phyloP scores from a whole-genome alignment of 2,113 vertebrate genomes.

The Megaceryle maxima region DNA sequence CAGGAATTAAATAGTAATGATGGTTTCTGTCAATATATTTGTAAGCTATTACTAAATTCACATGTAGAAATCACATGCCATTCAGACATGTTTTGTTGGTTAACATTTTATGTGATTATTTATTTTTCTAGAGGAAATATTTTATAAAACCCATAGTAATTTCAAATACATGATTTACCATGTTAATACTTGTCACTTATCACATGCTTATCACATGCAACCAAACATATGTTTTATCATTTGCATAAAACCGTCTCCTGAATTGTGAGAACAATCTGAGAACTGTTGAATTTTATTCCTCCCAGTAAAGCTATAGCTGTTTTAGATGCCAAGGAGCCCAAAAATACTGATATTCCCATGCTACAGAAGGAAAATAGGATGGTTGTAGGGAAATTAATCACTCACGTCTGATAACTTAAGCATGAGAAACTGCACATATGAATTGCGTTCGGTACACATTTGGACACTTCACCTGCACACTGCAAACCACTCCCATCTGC shows the following conservation, averaged over 20 bases:
- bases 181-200: conserved; percentile 62
- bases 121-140: conserved; percentile 60
- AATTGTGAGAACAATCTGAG: not conserved
- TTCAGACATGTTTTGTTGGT: not conserved
- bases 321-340: not conserved
- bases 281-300: not conserved
- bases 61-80: not conserved
- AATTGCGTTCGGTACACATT: not conserved
- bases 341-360: not conserved
- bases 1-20: not conserved
- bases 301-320: not conserved
- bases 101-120: conserved; percentile 56
- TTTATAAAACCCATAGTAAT: conserved; percentile 54
- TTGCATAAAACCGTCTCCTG: not conserved
- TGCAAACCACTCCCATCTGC: not conserved
- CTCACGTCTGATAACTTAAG: not conserved
- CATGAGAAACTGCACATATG: not conserved
- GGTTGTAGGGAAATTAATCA: not conserved
- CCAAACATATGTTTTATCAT: conserved; percentile 21
- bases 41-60: not conserved
- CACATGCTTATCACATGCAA: not conserved
- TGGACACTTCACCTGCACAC: not conserved
- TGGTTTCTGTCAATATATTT: not conserved
- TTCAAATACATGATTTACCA: conserved; percentile 57
- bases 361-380: not conserved